A percentile compares a stretch with the other conserved stretches of the same genome.
Conservation (phyloP, 2,113 vertebrate species). For the Equus przewalskii region DNA sequence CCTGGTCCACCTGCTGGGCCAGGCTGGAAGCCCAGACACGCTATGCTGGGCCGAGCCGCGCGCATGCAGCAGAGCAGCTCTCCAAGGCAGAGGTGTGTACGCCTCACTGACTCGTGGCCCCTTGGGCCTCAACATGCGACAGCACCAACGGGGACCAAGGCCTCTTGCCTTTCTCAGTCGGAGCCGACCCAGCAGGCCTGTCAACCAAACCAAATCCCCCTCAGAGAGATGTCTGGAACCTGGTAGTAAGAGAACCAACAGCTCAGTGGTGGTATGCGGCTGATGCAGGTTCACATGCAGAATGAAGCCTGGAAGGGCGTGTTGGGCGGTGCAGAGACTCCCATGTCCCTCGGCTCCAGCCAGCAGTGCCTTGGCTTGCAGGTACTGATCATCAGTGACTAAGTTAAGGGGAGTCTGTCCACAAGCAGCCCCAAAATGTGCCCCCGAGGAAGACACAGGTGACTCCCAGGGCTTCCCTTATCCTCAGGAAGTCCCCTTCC, state of each 20-base stretch:
- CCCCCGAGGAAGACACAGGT: not conserved
- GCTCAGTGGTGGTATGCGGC: not conserved
- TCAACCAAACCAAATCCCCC: not conserved
- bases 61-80: not conserved
- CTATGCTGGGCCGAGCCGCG: fast-evolving
- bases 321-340: not conserved
- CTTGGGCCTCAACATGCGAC: not conserved
- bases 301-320: not conserved
- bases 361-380: not conserved
- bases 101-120: not conserved
- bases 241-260: not conserved
- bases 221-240: not conserved
- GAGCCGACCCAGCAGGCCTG: too few relatives aligned
- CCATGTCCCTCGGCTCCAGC: not conserved
- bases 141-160: not conserved
- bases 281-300: not conserved
- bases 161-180: not conserved
- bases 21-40: not conserved
- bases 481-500: not conserved
- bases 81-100: not conserved
- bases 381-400: not conserved
- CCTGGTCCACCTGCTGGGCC: not conserved
- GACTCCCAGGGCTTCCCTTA: not conserved
- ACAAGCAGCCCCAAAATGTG: not conserved
- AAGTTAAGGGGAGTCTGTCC: not conserved